Evolutionary conservation across 2,797 vertebrate species (phyloP).

Genomic region (Alfaro cultratus): DNA sequence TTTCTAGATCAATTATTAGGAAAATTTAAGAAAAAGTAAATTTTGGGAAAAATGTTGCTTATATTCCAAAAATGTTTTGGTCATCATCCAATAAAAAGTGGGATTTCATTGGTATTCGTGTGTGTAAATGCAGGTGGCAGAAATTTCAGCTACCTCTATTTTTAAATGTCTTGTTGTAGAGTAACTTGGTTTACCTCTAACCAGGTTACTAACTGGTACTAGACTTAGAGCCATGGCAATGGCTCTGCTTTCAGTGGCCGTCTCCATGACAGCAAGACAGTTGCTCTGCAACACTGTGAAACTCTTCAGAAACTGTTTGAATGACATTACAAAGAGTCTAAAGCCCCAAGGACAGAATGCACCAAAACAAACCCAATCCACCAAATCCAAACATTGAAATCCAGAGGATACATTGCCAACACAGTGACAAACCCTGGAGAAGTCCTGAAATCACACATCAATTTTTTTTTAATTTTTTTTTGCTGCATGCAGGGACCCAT

Average conservation of each 20-base stretch:
- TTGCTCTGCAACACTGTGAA: constrained; percentile 6
- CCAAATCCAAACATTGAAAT: background rate
- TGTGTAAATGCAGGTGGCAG: background rate
- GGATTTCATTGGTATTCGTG: background rate
- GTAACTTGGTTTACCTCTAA: background rate
- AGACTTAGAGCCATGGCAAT: background rate
- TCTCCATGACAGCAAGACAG: constrained; percentile 1
- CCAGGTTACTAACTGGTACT: background rate
- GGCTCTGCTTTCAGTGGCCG: background rate
- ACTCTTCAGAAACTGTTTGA: constrained; percentile 23
- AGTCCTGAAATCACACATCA: background rate
- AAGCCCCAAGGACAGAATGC: background rate
- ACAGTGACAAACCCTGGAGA: background rate
- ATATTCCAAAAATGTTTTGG: background rate
- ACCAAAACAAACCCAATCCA: background rate
- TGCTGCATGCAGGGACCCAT: background rate
- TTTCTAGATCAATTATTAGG: background rate
- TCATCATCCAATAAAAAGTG: background rate
- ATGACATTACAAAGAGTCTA: background rate
- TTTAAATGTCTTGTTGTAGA: background rate
- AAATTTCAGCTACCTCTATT: background rate
- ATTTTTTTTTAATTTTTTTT: background rate
- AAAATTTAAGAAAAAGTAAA: background rate
- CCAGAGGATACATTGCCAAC: background rate
- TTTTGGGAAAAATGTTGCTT: background rate